Conservation (phyloP, 2,113 vertebrate species). For the Ariopsis seemanni region DNA sequence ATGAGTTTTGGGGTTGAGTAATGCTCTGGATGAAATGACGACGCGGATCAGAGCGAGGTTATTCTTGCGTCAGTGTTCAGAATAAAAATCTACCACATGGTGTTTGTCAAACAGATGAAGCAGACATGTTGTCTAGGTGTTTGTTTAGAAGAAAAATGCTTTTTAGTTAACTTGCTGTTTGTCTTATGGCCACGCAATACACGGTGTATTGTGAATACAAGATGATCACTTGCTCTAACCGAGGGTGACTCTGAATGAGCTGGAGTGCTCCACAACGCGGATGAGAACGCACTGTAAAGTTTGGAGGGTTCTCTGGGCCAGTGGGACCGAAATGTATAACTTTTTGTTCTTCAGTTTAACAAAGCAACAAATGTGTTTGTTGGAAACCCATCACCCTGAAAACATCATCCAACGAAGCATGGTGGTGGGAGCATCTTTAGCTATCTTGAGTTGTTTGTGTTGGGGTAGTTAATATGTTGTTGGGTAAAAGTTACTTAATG, state of each 20-base stretch:
- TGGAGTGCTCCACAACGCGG: not conserved
- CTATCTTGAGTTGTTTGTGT: not conserved
- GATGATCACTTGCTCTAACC: not conserved
- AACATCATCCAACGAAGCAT: not conserved
- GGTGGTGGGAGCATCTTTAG: not conserved
- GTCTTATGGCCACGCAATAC: not conserved
- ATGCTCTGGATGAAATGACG: not conserved
- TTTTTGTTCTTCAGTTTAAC: not conserved
- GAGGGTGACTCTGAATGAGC: not conserved
- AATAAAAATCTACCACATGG: not conserved
- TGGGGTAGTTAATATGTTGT: not conserved
- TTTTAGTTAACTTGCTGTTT: not conserved
- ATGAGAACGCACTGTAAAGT: not conserved
- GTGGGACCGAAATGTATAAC: not conserved
- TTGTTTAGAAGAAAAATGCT: not conserved
- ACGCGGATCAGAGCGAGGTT: not conserved
- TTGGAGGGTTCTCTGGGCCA: not conserved
- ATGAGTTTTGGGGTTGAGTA: constrained; percentile 10
- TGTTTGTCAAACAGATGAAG: not conserved
- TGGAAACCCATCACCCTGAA: not conserved
- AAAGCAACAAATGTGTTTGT: not conserved
- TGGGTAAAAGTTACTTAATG: not conserved
- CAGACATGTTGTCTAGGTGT: not conserved
- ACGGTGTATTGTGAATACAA: not conserved
- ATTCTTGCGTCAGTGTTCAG: not conserved